A percentile compares a stretch with the other conserved stretches of the same genome.
These are phyloP conservation scores for Podargus strigoides DNA, from an alignment of 2,797 vertebrate genomes.

Conservation along the genomic window DNA sequence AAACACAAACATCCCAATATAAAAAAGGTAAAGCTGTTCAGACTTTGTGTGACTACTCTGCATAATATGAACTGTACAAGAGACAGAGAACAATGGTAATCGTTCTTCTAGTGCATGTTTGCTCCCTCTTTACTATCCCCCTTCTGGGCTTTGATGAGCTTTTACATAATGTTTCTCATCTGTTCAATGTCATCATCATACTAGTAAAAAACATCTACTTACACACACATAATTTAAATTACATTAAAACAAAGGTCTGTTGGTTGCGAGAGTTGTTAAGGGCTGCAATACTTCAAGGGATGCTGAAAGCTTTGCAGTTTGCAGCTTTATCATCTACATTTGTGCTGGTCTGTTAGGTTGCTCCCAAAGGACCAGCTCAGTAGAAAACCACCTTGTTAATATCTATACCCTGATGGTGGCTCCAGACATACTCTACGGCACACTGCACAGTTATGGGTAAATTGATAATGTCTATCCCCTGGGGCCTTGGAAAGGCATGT, in stretches of 20 bases:
- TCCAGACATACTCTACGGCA: not conserved
- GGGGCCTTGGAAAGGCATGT: not conserved
- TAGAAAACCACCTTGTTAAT: not conserved
- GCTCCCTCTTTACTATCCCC: not conserved
- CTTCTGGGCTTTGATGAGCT: not conserved
- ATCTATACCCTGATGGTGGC: not conserved
- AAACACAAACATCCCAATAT: rapidly evolving
- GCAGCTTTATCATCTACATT: not conserved
- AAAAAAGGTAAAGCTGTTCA: not conserved
- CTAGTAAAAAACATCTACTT: not conserved
- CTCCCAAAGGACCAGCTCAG: not conserved
- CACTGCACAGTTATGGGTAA: not conserved
- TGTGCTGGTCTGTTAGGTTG: not conserved
- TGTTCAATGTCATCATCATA: not conserved
- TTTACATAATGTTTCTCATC: not conserved
- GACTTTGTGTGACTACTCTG: not conserved
- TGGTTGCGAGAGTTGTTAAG: not conserved
- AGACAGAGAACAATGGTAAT: not conserved
- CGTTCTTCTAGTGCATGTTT: not conserved
- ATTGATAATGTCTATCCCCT: not conserved
- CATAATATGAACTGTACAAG: not conserved
- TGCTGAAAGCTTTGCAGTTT: not conserved
- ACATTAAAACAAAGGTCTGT: not conserved
- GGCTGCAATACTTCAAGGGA: not conserved
- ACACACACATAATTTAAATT: not conserved